These are phyloP conservation scores for Hydrophis major DNA, from an alignment of 2,797 vertebrate genomes.

Conservation along the genomic window DNA sequence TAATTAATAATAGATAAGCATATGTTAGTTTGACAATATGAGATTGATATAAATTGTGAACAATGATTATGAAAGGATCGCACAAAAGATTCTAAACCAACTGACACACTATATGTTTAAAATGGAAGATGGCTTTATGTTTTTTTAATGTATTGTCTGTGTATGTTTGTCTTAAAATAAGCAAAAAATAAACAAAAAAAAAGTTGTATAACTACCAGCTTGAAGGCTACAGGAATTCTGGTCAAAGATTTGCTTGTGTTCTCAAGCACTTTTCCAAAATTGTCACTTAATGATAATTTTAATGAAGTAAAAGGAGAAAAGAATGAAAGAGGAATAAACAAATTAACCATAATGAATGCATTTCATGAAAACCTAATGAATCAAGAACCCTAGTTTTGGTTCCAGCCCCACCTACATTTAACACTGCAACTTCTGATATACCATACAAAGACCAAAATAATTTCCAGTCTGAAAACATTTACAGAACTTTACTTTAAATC, in stretches of 20 bases:
- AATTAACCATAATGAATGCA: not conserved
- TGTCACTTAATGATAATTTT: not conserved
- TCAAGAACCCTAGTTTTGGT: not conserved
- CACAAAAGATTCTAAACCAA: too few species aligned
- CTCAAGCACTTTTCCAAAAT: not conserved
- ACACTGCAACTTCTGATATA: not conserved
- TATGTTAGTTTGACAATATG: too few species aligned
- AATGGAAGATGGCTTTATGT: too few species aligned
- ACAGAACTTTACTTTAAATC: not conserved
- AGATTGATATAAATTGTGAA: too few species aligned
- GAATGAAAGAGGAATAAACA: not conserved
- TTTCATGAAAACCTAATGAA: not conserved
- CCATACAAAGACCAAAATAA: not conserved
- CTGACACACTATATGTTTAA: too few species aligned
- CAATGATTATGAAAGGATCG: too few species aligned
- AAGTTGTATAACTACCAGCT: not conserved
- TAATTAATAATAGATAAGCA: too few species aligned
- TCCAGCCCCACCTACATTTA: not conserved
- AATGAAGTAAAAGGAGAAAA: not conserved
- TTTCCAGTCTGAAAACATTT: not conserved
- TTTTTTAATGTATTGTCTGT: too few species aligned
- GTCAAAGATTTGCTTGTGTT: not conserved
- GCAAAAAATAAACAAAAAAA: not conserved
- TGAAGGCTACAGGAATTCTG: not conserved
- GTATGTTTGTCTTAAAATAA: too few species aligned